Evolutionary conservation across 2,888 invertebrate genomes (phyloP).

Genomic region (Homarus gammarus): DNA sequence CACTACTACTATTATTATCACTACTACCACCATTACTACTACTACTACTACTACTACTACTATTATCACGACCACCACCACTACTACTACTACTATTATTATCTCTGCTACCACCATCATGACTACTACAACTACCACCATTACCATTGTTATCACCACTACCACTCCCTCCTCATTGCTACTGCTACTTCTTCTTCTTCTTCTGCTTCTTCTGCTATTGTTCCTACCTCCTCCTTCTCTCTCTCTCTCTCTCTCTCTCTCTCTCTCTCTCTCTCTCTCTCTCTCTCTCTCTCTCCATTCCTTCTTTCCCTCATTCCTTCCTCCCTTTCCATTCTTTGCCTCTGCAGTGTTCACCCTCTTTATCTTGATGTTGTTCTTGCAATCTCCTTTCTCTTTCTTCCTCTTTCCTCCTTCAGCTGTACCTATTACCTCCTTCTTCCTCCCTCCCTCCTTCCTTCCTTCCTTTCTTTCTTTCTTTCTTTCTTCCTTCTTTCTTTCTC

Average conservation of each 20-base stretch:
- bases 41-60: constrained; percentile 12
- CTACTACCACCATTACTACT: constrained; percentile 7
- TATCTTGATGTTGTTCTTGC: background rate
- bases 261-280: background rate
- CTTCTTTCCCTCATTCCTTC: background rate
- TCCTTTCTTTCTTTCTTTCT: too few relatives aligned
- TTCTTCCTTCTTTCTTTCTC: background rate
- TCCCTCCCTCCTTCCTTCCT: background rate
- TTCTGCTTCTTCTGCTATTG: background rate
- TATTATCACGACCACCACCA: background rate
- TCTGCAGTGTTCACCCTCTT: background rate
- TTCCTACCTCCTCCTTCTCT: too few relatives aligned
- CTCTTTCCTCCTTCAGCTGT: background rate
- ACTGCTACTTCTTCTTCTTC: background rate
- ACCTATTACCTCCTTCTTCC: background rate
- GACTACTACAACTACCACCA: too few relatives aligned
- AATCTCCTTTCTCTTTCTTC: background rate
- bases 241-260: too few relatives aligned
- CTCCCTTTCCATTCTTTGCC: background rate
- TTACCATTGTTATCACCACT: background rate
- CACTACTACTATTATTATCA: background rate
- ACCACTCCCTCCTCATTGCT: background rate
- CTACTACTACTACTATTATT: background rate
- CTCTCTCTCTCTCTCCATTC: background rate
- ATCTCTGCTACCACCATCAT: background rate